These are phyloP conservation scores for Monodelphis domestica DNA, from an alignment of 2,797 vertebrate genomes.

Conservation along the genomic window DNA sequence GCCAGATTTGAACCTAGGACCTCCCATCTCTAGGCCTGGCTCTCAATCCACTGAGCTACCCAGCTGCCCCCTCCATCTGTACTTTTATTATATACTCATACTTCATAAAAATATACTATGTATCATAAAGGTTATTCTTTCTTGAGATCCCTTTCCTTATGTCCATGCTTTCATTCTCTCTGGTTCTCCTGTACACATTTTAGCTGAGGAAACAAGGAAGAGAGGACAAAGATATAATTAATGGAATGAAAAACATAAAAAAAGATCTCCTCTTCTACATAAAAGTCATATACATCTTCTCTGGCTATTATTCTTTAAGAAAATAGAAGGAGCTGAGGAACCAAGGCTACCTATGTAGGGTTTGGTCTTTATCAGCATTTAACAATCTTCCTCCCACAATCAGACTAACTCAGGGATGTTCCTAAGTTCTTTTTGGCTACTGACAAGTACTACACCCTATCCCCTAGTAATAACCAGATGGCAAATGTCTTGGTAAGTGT, in stretches of 20 bases:
- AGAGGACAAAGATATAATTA: background rate
- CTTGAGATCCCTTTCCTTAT: background rate
- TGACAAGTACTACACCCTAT: background rate
- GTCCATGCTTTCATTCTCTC: background rate
- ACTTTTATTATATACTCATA: background rate
- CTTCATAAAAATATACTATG: background rate
- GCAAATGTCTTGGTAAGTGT: background rate
- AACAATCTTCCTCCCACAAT: background rate
- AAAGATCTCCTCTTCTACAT: background rate
- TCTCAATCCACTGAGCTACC: too few species aligned
- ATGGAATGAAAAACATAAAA: background rate
- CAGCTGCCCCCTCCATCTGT: too few species aligned
- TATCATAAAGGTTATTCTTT: constrained; percentile 3
- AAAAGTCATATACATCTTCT: background rate
- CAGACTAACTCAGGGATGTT: background rate
- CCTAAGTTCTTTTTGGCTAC: background rate
- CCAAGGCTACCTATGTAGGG: background rate
- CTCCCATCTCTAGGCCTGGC: too few species aligned
- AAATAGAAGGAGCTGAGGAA: background rate
- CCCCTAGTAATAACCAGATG: background rate
- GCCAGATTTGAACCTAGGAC: too few species aligned
- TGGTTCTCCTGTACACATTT: background rate
- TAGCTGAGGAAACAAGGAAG: background rate
- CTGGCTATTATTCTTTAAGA: background rate
- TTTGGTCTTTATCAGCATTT: background rate